Percentiles rank a stretch among this genome's conserved stretches.
Evolutionary conservation across 2,797 vertebrate genomes (phyloP).

Genomic region (Brachymystax lenok): DNA sequence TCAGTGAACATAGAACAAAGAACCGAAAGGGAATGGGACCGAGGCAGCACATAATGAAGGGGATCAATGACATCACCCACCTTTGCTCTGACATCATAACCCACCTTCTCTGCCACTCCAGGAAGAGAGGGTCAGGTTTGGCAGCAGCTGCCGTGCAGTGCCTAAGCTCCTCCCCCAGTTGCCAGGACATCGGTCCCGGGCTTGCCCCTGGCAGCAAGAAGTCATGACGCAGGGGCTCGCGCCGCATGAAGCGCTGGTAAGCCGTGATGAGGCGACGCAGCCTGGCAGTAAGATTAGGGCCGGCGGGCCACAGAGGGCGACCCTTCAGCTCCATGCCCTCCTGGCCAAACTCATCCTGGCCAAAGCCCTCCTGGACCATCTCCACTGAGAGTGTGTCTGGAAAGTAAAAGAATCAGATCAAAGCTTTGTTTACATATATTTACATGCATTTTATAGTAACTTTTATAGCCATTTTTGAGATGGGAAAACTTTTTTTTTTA

Average conservation of each 20-base stretch:
- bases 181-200: conserved; percentile 80
- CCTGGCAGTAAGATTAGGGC: conserved; percentile 91
- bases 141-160: conserved; percentile 79
- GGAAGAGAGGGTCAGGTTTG: conserved; percentile 87
- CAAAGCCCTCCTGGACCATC: not conserved
- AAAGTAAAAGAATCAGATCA: not conserved
- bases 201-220: conserved; percentile 80
- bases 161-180: conserved; percentile 89
- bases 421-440: not conserved
- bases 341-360: conserved; percentile 52
- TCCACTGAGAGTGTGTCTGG: not conserved
- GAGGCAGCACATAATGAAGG: too few relatives aligned
- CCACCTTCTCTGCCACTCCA: conserved; percentile 95
- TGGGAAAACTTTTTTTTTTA: too few relatives aligned
- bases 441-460: not conserved
- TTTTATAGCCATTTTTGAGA: too few relatives aligned
- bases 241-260: conserved; percentile 96
- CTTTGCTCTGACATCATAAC: conserved; percentile 4
- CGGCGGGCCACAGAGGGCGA: conserved; percentile 90
- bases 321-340: conserved; percentile 78
- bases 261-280: conserved; percentile 92
- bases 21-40: not conserved
- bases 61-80: conserved; percentile 10
- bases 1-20: not conserved
- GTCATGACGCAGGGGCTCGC: conserved; percentile 86